phyloP scores from a whole-genome alignment of 1,140 invertebrate genomes.

The Mycetomoellerius zeteki region DNA sequence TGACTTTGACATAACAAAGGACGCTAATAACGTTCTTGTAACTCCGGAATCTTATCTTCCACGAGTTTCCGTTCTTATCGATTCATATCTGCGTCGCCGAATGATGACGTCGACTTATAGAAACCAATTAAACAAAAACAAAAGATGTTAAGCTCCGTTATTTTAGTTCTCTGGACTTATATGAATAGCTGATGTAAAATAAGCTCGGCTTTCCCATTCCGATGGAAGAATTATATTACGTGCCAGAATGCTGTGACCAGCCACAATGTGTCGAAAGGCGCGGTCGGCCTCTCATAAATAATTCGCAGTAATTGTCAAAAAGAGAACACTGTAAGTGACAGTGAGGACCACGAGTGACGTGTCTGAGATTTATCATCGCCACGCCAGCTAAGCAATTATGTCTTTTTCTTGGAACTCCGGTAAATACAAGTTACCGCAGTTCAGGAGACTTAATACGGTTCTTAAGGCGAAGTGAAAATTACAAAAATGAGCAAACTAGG shows the following conservation, averaged over 20 bases:
- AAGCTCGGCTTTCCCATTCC: background rate
- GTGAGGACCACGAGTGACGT: slow-evolving; percentile 21
- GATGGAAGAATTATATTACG: slow-evolving; percentile 4
- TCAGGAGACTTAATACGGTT: too few relatives aligned
- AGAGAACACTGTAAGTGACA: slow-evolving; percentile 27
- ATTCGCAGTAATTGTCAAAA: slow-evolving; percentile 45
- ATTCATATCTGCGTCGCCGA: background rate
- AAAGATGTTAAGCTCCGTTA: background rate
- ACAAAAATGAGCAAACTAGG: too few relatives aligned
- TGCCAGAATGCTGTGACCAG: slow-evolving; percentile 1
- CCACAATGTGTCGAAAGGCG: slow-evolving; percentile 53
- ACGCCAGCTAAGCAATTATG: slow-evolving; percentile 58
- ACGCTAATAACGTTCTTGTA: background rate
- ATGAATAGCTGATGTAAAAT: background rate
- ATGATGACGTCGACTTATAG: background rate
- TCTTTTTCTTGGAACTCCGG: background rate
- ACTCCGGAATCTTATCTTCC: slow-evolving; percentile 2
- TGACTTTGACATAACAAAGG: background rate
- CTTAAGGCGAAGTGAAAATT: too few relatives aligned
- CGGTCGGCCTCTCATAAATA: slow-evolving; percentile 51
- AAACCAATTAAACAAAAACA: background rate
- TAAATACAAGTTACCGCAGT: too few relatives aligned
- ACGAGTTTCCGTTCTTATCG: background rate
- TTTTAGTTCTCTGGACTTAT: background rate
- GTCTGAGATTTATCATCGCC: slow-evolving; percentile 48